Base-by-base conservation (phyloP, 2,113 vertebrate species). In the Athene cunicularia region DNA sequence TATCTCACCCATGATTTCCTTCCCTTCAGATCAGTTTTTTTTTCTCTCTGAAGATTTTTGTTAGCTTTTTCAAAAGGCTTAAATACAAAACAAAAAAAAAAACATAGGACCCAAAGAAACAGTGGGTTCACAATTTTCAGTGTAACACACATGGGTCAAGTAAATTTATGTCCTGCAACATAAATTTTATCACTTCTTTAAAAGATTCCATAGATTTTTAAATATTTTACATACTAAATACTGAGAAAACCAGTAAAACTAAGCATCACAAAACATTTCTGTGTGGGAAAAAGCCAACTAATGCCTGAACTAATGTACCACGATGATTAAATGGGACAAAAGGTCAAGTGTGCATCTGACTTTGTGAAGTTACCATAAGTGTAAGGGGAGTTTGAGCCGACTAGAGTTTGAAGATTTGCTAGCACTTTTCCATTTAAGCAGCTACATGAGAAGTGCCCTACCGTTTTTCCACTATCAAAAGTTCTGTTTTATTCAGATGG, bases 11-110 rank as follows among this genome's bases (percentile, higher is more conserved):
- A 26, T 56, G 23, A 80, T 92, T 87, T 87, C 81, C 77, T 95
- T 91, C 91, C 59, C 55, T 95, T 86, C 67, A 86, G 74, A 74
- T 58, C 53, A 88, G n/a, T 7, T 35, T 39, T 45, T 45, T 82
- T 79, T 86, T 68, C 26, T 86, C 71, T 90, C 86, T 68, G 74
- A 91, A 85, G 28, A 28, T 81, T 95, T 95, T 94, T 87, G 85
- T 92, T 89, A 94, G 91, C 73, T n/a, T 86, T 88, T 56, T 43
- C 27, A 59, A 82, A 81, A 20, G 12, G 50, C 59, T 90, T 53
- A 59, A 45, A 28, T 26, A 30, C 9, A 6, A 8, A 28, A n/a
- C n/a, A n/a, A n/a, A 41, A 37, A 22, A 58, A 30, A 35, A 4
- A 2, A 12, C 5, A 45, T 74, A 41, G 5, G 8, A 64, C 18